Evolutionary conservation across 2,797 vertebrate genomes (phyloP), one percentile per base, ranked within the genome.

Genomic region (Margarornis squamiger): DNA sequence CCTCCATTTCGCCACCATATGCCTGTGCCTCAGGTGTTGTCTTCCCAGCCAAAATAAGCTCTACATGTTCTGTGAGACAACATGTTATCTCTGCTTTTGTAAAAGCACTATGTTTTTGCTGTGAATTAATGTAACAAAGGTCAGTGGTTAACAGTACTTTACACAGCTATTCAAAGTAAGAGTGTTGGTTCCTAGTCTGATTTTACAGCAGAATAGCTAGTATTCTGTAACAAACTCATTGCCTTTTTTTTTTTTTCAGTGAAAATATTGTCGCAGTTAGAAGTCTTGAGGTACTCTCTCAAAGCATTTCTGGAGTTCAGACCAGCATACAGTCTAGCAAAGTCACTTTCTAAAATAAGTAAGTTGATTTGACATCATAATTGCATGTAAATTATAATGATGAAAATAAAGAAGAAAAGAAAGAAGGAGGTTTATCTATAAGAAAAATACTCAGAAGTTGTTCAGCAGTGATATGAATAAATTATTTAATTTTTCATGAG

Each of bases 341-440:
- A 95, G 48, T 97, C 92, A 88, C 89, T 93, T 86, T 97, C 95
- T 95, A 97, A 97, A 95, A 95, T 95, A 93, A 96, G 94, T 96
- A 95, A 96, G 95, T 95, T 91, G 74, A 92, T 83, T 52, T 90
- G 79, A 94, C 0, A 4, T 45, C 21, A 5, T 82, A 65, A 86
- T 88, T 88, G 34, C 86, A n/a, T 78, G 29, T 66, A 92, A 84
- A 90, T 91, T 82, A 71, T 90, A 95, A 82, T 93, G 84, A 48
- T 89, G 55, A 88, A 85, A 36, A 27, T 65, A 39, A n/a, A n/a
- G n/a, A 86, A 23, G 52, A 12, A 46, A 71, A 68, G 46, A 51
- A 87, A 54, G 29, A 58, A 72, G 85, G 43, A 22, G 5, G 1
- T 52, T 76, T 93, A 49, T 51, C 59, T 58, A 38, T 55, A 54